These are phyloP conservation scores for Venusia cambrica DNA, from an alignment of 2,888 invertebrate genomes.

Conservation along the genomic window DNA sequence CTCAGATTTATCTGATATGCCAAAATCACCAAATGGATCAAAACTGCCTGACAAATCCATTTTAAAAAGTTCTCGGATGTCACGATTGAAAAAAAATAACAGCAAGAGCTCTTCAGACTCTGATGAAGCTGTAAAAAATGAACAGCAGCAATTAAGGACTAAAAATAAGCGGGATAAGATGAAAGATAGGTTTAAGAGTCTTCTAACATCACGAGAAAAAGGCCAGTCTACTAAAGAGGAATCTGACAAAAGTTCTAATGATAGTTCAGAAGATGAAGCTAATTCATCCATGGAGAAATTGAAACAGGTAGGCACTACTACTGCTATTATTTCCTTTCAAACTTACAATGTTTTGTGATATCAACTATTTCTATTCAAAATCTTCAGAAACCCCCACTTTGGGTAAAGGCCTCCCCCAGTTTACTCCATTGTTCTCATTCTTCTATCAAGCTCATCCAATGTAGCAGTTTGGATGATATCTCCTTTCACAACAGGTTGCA, in stretches of 20 bases:
- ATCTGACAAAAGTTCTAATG: slow-evolving; percentile 18
- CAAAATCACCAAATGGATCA: too few relatives aligned
- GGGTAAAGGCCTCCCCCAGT: too few relatives aligned
- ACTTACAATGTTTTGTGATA: too few relatives aligned
- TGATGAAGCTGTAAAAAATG: slow-evolving; percentile 33
- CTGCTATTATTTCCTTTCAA: too few relatives aligned
- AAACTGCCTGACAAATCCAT: slow-evolving; percentile 19
- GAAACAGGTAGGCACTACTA: slow-evolving; percentile 60
- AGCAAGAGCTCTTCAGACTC: slow-evolving; percentile 29
- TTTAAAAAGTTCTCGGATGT: slow-evolving; percentile 29
- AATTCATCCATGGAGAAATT: slow-evolving; percentile 46
- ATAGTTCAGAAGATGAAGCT: slow-evolving; percentile 34
- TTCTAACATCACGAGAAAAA: slow-evolving; percentile 43
- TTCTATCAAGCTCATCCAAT: too few relatives aligned
- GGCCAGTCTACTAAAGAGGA: slow-evolving; percentile 20
- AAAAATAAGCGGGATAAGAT: slow-evolving; percentile 56
- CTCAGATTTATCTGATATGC: too few relatives aligned
- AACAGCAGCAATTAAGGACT: slow-evolving; percentile 47
- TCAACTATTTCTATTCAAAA: too few relatives aligned
- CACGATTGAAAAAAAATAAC: slow-evolving; percentile 25
- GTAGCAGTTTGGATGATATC: too few relatives aligned
- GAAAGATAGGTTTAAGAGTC: slow-evolving; percentile 56
- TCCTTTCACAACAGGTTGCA: too few relatives aligned
- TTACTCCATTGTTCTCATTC: too few relatives aligned
- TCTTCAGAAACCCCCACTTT: too few relatives aligned